Evolutionary conservation across 2,888 invertebrate genomes (phyloP).

Genomic region (Microchrysa polita): DNA sequence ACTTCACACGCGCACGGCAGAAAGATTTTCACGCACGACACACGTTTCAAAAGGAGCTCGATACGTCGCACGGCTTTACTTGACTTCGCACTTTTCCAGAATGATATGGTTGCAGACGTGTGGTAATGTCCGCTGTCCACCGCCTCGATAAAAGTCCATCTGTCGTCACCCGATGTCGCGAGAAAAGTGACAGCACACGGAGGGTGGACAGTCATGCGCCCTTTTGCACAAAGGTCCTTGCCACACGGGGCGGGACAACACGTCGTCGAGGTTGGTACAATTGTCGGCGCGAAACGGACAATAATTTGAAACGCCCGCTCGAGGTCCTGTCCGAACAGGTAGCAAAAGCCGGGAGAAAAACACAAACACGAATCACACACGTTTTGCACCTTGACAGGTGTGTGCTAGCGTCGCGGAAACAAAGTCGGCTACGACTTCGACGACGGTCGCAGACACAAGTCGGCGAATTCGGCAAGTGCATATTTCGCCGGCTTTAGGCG

Average conservation of each 20-base stretch:
- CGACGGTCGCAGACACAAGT: too few relatives aligned
- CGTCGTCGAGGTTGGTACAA: constrained; percentile 14
- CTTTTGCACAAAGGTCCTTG: background rate
- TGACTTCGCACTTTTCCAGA: constrained; percentile 21
- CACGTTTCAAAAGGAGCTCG: constrained; percentile 9
- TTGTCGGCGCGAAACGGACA: background rate
- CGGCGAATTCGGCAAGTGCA: too few relatives aligned
- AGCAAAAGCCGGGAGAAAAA: constrained; percentile 29
- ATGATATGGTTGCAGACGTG: constrained; percentile 32
- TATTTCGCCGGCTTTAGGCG: too few relatives aligned
- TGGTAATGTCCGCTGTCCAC: constrained; percentile 35
- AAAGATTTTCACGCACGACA: background rate
- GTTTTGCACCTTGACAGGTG: constrained; percentile 34
- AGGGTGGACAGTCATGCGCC: constrained; percentile 32
- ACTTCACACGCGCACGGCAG: background rate
- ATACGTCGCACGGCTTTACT: constrained; percentile 19
- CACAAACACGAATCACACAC: background rate
- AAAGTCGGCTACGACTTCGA: too few relatives aligned
- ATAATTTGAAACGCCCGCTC: background rate
- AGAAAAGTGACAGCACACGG: constrained; percentile 27
- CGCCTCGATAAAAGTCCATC: constrained; percentile 36
- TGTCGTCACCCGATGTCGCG: constrained; percentile 36
- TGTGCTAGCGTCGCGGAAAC: constrained; percentile 3
- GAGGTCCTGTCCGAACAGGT: background rate
- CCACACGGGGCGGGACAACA: background rate